Conservation (phyloP, 2,888 invertebrate genomes). For the Miltochrista miniata region DNA sequence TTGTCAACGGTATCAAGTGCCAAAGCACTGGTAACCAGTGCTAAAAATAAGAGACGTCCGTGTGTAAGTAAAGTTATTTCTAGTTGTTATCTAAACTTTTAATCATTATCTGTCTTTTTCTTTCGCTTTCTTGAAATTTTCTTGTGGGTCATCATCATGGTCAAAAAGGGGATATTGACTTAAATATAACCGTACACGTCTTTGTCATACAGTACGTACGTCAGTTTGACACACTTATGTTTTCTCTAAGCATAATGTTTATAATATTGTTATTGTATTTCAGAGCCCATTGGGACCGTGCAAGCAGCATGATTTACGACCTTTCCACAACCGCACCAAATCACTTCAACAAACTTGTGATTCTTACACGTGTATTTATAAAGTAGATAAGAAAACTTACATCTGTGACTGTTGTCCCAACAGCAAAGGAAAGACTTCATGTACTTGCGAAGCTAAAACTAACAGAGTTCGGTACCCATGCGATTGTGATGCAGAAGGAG, state of each 20-base stretch:
- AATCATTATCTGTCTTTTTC: too few species aligned
- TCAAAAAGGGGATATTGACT: too few species aligned
- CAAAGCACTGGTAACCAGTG: not conserved
- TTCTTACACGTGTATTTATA: not conserved
- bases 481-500: slow-evolving; percentile 1
- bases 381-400: not conserved
- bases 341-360: slow-evolving; percentile 1
- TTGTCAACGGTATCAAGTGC: not conserved
- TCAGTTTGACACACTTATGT: not conserved
- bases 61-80: slow-evolving; percentile 2
- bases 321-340: not conserved
- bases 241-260: not conserved
- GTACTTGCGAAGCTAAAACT: not conserved
- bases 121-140: too few species aligned
- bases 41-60: not conserved
- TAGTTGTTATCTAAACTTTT: too few species aligned
- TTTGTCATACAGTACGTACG: too few species aligned
- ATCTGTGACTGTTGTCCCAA: slow-evolving; percentile 3
- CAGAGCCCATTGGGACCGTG: slow-evolving; percentile 1
- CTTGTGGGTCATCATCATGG: too few species aligned
- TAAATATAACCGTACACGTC: too few species aligned
- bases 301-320: not conserved
- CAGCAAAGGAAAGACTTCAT: not conserved
- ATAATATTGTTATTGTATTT: not conserved
- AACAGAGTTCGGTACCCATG: slow-evolving; percentile 1